Base-by-base conservation (phyloP, 2,888 invertebrate species). In the Spilarctia lutea region DNA sequence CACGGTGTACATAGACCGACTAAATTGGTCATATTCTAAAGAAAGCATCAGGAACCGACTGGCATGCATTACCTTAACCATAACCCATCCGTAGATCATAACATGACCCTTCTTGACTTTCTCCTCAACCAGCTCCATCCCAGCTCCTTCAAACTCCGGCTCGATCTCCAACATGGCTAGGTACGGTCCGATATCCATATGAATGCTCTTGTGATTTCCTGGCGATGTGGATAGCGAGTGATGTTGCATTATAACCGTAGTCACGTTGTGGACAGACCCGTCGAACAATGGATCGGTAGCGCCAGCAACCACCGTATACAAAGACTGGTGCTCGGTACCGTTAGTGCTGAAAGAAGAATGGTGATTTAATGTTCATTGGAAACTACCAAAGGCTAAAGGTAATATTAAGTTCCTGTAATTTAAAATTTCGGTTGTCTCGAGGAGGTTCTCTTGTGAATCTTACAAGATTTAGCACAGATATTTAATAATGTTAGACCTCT, bases 301-400 rank as follows among this genome's bases (percentile, higher is more conserved):
- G 16, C 87, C 88, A 1, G 86, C 86, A 2, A 92, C 85, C 39
- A 92, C 75, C 0, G 90, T 88, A 81, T 91, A 91, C 20, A 89
- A 16, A 72, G 82, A 74, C 83, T 88, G 16, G 20, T n/a, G 11
- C 11, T 71, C 70, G n/a, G 77, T 76, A 16, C 52, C 63, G 65
- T 83, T 81, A 33, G 73, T 81, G 65, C 83, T 83, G 68, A n/a
- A 83, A 83, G 30, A 30, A 13, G 30, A 63, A 63, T 27, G n/a
- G 10, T 24, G 27, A 10, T 24, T n/a, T 56, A 56, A 56, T 56
- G 20, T 24, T 52, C 1, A 52, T 24, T 52, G 52, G 2, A 20
- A 52, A 52, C 24, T 20, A 52, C 24, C 52, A 52, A 52, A 52
- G 18, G 45, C 39, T 18, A 45, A 45, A 7, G 8, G 16, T 11